A percentile compares a stretch with the other conserved stretches of the same genome.
Conservation (phyloP, 1,140 invertebrate genomes). For the Papilio xuthus region DNA sequence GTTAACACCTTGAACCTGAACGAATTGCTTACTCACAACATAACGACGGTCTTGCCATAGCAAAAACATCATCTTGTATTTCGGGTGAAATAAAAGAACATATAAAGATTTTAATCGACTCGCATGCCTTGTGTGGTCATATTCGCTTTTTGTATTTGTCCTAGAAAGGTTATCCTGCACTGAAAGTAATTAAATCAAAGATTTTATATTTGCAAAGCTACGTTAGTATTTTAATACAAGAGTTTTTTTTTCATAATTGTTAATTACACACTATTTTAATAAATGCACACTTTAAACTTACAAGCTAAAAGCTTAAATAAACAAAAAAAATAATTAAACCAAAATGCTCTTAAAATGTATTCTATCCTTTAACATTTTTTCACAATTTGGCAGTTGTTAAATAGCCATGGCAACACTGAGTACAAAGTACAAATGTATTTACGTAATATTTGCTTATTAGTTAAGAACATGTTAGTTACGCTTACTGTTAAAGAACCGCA, state of each 20-base stretch:
- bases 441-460: slow-evolving; percentile 34
- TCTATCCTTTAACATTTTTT: not conserved
- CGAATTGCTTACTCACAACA: slow-evolving; percentile 28
- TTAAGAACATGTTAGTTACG: slow-evolving; percentile 36
- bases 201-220: too few relatives aligned
- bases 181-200: too few relatives aligned
- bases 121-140: not conserved
- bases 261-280: too few relatives aligned
- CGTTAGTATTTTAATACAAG: too few relatives aligned
- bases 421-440: slow-evolving; percentile 31
- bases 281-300: not conserved
- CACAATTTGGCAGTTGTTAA: not conserved
- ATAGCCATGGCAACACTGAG: slow-evolving; percentile 6
- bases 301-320: not conserved
- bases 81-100: not conserved
- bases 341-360: too few relatives aligned
- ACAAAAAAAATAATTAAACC: too few relatives aligned
- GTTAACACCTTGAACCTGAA: slow-evolving; percentile 49
- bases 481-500: slow-evolving; percentile 36
- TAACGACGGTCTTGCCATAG: not conserved
- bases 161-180: not conserved
- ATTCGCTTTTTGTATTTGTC: not conserved
- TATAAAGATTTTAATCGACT: not conserved
- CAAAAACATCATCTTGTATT: slow-evolving; percentile 16
- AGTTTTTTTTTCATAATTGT: too few relatives aligned